Evolutionary conservation across 2,113 vertebrate species (phyloP), one percentile per base, ranked within the genome.

Genomic region (Penelope pileata): DNA sequence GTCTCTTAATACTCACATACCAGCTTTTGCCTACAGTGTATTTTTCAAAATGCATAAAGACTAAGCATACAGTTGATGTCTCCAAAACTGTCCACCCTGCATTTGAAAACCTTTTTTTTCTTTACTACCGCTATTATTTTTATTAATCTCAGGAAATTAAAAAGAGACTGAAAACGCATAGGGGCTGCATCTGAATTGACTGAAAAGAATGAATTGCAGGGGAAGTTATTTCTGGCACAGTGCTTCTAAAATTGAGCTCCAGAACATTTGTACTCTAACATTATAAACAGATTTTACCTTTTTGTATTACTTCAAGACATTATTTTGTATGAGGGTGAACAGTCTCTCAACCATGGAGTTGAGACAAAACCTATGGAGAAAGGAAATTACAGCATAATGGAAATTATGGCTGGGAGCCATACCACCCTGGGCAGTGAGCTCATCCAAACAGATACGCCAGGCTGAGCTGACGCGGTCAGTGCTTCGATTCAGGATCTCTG

Each of bases 381-480:
- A 93, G 81, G 82, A 96, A 97, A 94, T 86, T 77, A 85, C 69
- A 93, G 84, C 60, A 83, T 91, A 97, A 95, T 95, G 96, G 91
- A 95, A 95, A 90, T 17, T 54, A 84, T 92, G 91, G 95, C 95
- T 13, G 2, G 36, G 56, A 96, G 96, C 91, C 96, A 95, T 69
- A 92, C 88, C 90, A 95, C 82, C 83, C 86, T 92, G 69, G 86
- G 83, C 86, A 78, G 70, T 95, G 82, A 94, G 89, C 88, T 97
- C 95, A 96, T 88, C 90, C 9, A 1, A 95, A 86, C 76, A 94
- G 62, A 94, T 92, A 90, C n/a, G 79, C 81, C 94, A 95, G 82
- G 62, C 82, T 75, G 91, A 88, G 81, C 45, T 91, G 78, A 79
- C 83, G 64, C 77, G 84, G 86, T 84, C 94, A 95, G 58, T 30